Base-by-base conservation (phyloP, 2,888 invertebrate species). In the Polymixis flavicincta region DNA sequence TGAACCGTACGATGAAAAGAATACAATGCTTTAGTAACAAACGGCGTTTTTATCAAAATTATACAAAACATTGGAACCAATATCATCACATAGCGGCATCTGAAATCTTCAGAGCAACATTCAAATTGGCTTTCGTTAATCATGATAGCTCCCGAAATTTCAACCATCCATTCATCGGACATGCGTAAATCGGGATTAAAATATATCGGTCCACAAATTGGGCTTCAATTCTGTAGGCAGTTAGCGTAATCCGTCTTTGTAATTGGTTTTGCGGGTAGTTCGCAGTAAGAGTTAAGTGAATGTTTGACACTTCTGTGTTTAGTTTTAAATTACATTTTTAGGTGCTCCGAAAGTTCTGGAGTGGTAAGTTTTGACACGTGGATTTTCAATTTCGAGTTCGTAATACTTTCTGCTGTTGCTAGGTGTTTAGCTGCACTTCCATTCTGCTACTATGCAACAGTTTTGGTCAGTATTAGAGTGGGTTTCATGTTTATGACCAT, bases 191-290 rank as follows among this genome's bases (percentile, higher is more conserved):
- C 88, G 90, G 92, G 94, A 94, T 95, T 95, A 94, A 95, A 95
- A 94, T 95, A 93, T 94, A 94, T 94, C 90, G 92, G 90, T 85
- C 91, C 92, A 93, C 86, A 94, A 95, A 95, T 95, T 94, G 94
- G 90, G 91, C 91, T 90, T 91, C 92, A 90, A 93, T 93, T 93
- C 92, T 90, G 92, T 90, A 91, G 88, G 90, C 90, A 89, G 91
- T 92, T 93, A 92, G 88, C 87, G 93, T 95, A 93, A 95, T 95
- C 94, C 91, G 90, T 94, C 94, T 94, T 93, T 91, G 93, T 94
- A 95, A 95, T 95, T 95, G 94, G 92, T 93, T 95, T 90, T 92
- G 91, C 88, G 84, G 90, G 88, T 89, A 88, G 76, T 81, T 79
- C 37, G 83, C 87, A 85, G 82, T 83, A 85, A 76, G 85, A 89